Percentiles rank a stretch among this genome's conserved stretches.
These are phyloP conservation scores for Microvelia longipes DNA, from an alignment of 1,140 invertebrate genomes.

Conservation along the genomic window DNA sequence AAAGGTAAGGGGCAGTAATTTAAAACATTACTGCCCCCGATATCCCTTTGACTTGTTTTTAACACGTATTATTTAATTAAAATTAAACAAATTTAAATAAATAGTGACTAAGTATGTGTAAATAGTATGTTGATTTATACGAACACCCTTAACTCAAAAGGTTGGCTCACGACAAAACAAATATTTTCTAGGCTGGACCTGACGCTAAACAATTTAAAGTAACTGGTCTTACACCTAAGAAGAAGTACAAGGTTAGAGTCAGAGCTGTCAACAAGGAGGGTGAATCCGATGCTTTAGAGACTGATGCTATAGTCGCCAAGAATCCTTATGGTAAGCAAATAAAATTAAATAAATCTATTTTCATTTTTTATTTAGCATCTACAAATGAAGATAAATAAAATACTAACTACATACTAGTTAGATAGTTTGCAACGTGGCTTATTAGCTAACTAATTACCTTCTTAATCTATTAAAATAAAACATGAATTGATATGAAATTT, in stretches of 20 bases:
- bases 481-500: no score
- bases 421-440: neutral
- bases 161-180: no score
- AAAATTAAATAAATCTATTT: neutral
- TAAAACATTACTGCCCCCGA: no score
- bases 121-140: no score
- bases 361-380: neutral
- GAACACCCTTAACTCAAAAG: no score
- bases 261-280: conserved; percentile 98
- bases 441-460: neutral
- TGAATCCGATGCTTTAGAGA: conserved; percentile 87
- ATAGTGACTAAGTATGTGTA: no score
- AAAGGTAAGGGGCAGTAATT: no score
- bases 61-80: no score
- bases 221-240: conserved; percentile 85
- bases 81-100: no score
- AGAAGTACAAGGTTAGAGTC: conserved; percentile 96
- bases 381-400: neutral
- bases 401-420: neutral
- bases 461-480: no score
- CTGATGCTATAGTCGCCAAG: conserved; percentile 75
- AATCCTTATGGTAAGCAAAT: conserved; percentile 76
- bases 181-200: conserved; percentile 24
- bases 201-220: conserved; percentile 69
- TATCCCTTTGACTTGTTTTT: no score